Conservation (phyloP, 2,797 vertebrate species). For the Acanthornis magna region DNA sequence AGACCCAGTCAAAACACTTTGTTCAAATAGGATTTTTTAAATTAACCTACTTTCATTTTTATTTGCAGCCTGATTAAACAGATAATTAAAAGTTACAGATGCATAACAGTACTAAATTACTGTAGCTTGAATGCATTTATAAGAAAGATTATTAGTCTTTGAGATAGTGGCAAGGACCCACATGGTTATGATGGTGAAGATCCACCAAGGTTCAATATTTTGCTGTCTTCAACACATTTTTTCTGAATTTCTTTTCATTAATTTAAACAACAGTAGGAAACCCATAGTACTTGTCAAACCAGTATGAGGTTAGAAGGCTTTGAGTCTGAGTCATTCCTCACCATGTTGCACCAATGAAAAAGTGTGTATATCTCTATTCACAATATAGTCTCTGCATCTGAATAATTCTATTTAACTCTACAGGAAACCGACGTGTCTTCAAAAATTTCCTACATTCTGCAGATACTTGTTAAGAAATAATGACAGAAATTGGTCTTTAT, state of each 20-base stretch:
- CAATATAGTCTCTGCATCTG: neutral
- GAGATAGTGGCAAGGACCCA: neutral
- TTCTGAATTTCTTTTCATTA: constrained; percentile 30
- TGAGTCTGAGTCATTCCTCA: neutral
- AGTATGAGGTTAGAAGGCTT: neutral
- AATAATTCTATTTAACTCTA: constrained; percentile 52
- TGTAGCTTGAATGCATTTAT: constrained; percentile 46
- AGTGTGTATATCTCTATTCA: neutral
- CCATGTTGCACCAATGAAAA: neutral
- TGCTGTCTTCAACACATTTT: constrained; percentile 24
- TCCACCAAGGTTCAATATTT: neutral
- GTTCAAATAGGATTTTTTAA: constrained; percentile 60
- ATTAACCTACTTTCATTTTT: constrained; percentile 72
- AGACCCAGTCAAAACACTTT: constrained; percentile 62
- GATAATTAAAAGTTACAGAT: constrained; percentile 74
- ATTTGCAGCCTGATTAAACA: constrained; percentile 71
- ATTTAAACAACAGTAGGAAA: constrained; percentile 38
- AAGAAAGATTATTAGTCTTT: constrained; percentile 18
- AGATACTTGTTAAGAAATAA: constrained; percentile 56
- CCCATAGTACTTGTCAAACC: constrained; percentile 1
- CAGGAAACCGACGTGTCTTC: constrained; percentile 44
- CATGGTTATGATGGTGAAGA: neutral
- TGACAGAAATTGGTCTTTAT: constrained; percentile 45
- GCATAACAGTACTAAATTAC: constrained; percentile 57
- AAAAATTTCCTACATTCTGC: constrained; percentile 25